Evolutionary conservation across 2,888 invertebrate species (phyloP).

Genomic region (Agrochola circellaris): DNA sequence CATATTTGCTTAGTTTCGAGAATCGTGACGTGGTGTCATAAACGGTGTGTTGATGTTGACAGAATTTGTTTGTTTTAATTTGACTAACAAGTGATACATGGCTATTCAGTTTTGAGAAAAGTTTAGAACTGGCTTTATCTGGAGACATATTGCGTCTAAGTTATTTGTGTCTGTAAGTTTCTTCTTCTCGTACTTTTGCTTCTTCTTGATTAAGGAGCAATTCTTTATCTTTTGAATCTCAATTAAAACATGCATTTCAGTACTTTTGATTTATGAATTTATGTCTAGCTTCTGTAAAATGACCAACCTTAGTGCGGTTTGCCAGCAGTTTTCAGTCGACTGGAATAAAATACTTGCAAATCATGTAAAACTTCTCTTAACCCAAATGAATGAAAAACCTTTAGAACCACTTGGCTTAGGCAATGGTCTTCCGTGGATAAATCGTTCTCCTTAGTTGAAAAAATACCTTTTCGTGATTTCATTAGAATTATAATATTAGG

Average conservation of each 20-base stretch:
- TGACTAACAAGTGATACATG: slow-evolving; percentile 30
- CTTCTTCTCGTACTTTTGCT: background rate
- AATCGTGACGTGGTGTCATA: slow-evolving; percentile 32
- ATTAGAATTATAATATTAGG: background rate
- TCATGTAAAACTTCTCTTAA: background rate
- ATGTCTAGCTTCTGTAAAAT: background rate
- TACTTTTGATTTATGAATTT: background rate
- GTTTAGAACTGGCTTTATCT: slow-evolving; percentile 5
- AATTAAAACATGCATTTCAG: background rate
- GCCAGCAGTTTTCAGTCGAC: background rate
- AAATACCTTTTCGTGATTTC: background rate
- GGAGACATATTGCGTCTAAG: background rate
- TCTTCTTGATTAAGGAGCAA: background rate
- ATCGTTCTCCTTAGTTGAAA: background rate
- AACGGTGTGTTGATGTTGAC: slow-evolving; percentile 32
- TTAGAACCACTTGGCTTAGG: background rate
- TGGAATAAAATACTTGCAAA: background rate
- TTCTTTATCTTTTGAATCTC: background rate
- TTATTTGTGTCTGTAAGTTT: background rate
- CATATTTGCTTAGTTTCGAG: slow-evolving; percentile 37
- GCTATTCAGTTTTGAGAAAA: background rate
- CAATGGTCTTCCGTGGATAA: too few relatives aligned
- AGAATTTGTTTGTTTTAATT: slow-evolving; percentile 25
- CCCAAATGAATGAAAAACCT: background rate
- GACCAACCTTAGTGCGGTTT: background rate